Conservation (phyloP, 2,797 vertebrate species). For the Mormyrus hasselquistii region DNA sequence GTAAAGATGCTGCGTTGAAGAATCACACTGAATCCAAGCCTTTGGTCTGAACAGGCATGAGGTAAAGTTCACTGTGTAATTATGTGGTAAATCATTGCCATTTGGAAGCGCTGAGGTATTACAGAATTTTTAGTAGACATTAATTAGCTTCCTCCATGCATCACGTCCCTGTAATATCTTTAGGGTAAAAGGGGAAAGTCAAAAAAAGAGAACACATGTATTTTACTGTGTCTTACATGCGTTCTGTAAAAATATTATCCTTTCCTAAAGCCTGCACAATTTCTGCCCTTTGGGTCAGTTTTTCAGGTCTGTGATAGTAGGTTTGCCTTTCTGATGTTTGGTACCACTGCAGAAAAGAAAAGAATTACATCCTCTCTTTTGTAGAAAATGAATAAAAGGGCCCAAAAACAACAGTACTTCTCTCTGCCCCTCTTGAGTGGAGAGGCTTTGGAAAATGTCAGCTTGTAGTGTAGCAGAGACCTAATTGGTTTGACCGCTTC, state of each 20-base stretch:
- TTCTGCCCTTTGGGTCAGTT: background rate
- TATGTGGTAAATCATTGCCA: background rate
- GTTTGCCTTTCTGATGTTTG: background rate
- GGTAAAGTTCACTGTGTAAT: background rate
- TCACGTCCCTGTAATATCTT: background rate
- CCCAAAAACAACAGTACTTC: background rate
- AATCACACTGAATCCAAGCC: background rate
- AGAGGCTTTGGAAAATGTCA: conserved; percentile 16
- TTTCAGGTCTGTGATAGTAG: background rate
- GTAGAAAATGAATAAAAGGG: background rate
- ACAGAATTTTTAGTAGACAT: background rate
- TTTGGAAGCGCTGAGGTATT: background rate
- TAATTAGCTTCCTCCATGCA: background rate
- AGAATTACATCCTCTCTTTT: background rate
- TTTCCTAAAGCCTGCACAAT: background rate
- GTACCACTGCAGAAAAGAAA: background rate
- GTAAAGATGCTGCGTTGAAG: background rate
- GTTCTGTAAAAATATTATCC: background rate
- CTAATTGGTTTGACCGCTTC: conserved; percentile 19
- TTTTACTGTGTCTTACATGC: background rate
- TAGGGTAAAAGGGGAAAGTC: background rate
- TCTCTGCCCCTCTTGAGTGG: background rate
- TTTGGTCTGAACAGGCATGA: background rate
- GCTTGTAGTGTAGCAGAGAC: background rate
- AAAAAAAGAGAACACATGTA: background rate